Percentiles rank a stretch among this genome's conserved stretches.
These are phyloP conservation scores for Synanthedon vespiformis DNA, from an alignment of 2,888 invertebrate genomes.

Conservation along the genomic window DNA sequence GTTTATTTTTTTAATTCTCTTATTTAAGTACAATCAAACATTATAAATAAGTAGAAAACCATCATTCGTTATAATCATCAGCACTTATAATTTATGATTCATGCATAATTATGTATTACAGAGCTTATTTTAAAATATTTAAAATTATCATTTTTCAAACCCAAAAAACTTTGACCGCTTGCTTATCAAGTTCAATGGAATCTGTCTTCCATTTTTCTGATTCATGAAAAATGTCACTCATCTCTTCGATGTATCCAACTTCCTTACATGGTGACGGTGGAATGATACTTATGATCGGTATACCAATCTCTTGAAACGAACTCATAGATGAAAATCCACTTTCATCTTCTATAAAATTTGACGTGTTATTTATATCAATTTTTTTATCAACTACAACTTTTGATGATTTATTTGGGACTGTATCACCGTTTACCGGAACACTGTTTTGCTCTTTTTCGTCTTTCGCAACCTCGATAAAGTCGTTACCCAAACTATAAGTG, in stretches of 20 bases:
- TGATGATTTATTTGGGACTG: slow-evolving; percentile 12
- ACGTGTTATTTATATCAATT: slow-evolving; percentile 36
- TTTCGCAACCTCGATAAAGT: slow-evolving; percentile 24
- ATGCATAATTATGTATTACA: too few relatives aligned
- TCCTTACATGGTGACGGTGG: slow-evolving; percentile 61
- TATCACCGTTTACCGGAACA: slow-evolving; percentile 6
- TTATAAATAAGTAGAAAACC: too few relatives aligned
- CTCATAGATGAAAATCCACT: slow-evolving; percentile 89
- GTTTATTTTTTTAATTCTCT: too few relatives aligned
- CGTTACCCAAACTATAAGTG: slow-evolving; percentile 30
- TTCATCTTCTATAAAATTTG: slow-evolving; percentile 75
- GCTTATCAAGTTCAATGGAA: slow-evolving; percentile 42
- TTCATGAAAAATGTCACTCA: slow-evolving; percentile 31
- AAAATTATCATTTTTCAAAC: slow-evolving; percentile 26
- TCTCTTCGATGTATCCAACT: slow-evolving; percentile 39
- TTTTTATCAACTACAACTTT: slow-evolving; percentile 22
- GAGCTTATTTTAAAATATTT: too few relatives aligned
- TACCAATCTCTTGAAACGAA: slow-evolving; percentile 85
- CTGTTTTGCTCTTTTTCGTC: slow-evolving; percentile 21
- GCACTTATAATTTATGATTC: too few relatives aligned
- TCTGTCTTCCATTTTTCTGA: slow-evolving; percentile 46
- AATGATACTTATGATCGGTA: slow-evolving; percentile 71
- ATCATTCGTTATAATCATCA: too few relatives aligned
- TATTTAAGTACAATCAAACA: too few relatives aligned
- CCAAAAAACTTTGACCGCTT: slow-evolving; percentile 61